phyloP scores from a whole-genome alignment of 2,888 invertebrate species.

The Nomada fucata region DNA sequence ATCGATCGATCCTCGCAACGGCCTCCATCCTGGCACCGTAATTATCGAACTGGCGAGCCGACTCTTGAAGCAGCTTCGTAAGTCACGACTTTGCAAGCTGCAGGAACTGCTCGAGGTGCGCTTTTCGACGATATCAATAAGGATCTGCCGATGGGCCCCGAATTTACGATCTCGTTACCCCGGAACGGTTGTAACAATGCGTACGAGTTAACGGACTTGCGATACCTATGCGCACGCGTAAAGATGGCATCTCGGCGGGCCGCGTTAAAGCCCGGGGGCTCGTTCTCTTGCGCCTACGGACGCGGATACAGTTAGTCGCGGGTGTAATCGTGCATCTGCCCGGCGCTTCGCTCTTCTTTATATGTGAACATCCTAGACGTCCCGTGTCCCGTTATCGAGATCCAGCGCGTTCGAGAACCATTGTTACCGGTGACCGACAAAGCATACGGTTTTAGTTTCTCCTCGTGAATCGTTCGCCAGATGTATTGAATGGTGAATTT shows the following conservation, averaged over 20 bases:
- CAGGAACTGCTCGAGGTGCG: background rate
- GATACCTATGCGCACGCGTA: conserved; percentile 37
- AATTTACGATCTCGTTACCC: conserved; percentile 49
- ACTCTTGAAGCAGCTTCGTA: background rate
- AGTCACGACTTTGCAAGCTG: background rate
- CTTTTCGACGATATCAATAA: background rate
- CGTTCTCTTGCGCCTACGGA: conserved; percentile 44
- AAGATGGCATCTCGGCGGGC: conserved; percentile 40
- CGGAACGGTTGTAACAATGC: conserved; percentile 41
- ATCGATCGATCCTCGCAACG: background rate
- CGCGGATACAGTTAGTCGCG: conserved; percentile 66
- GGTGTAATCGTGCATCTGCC: conserved; percentile 58
- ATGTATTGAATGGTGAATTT: background rate
- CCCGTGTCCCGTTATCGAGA: conserved; percentile 59
- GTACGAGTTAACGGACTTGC: conserved; percentile 49
- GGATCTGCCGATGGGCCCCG: background rate
- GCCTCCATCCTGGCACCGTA: too few relatives aligned
- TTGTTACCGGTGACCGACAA: conserved; percentile 20
- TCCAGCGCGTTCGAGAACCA: conserved; percentile 23
- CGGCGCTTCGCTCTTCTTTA: conserved; percentile 60
- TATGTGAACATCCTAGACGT: conserved; percentile 53
- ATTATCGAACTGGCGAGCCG: background rate
- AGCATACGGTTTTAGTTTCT: background rate
- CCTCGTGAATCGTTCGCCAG: background rate
- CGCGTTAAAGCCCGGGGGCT: conserved; percentile 38